Evolutionary conservation across 2,797 vertebrate genomes (phyloP), one percentile per base, ranked within the genome.

Genomic region (Siniperca obscura): DNA sequence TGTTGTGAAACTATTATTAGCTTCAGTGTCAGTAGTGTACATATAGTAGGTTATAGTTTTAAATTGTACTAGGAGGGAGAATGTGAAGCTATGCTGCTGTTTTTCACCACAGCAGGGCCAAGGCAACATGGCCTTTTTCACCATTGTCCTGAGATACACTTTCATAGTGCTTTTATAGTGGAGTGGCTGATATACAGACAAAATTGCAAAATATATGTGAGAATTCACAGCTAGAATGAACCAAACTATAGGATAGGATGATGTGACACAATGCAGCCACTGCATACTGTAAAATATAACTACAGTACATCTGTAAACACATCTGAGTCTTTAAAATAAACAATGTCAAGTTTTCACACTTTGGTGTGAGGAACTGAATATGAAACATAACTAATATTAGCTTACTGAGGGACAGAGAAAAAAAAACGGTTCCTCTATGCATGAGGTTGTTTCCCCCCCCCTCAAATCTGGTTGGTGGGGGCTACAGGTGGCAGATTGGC

Each of bases 351-450:
- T 66, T 55, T 74, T 83, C 4, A 0, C 5, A 55, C 10, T 7
- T 70, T 64, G 1, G 14, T 69, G 21, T 77, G 76, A 89, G 88
- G 87, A 91, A 86, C 65, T 85, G 80, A 69, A 81, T 75, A 34
- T 83, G 81, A 86, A 85, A 75, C 81, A 12, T 53, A 21, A 42
- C 74, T 82, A 78, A 78, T 38, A 71, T 85, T 68, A 74, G 36
- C 22, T 70, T 44, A 62, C 1, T 38, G 50, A 64, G 50, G 1
- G 0, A 27, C 7, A 52, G 40, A 52, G 9, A 27, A 72, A 77
- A 46, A 46, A 75, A 48, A 48, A 53, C 4, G 0, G 61, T 89
- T 77, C 80, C 2, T 1, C 78, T 50, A 16, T 59, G 6, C 57
- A 56, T 3, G 4, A 61, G 16, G 1, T 4, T 52, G 52, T 42